A percentile compares a stretch with the other conserved stretches of the same genome.
phyloP scores from a whole-genome alignment of 2,888 invertebrate genomes.

The Philaethria dido region DNA sequence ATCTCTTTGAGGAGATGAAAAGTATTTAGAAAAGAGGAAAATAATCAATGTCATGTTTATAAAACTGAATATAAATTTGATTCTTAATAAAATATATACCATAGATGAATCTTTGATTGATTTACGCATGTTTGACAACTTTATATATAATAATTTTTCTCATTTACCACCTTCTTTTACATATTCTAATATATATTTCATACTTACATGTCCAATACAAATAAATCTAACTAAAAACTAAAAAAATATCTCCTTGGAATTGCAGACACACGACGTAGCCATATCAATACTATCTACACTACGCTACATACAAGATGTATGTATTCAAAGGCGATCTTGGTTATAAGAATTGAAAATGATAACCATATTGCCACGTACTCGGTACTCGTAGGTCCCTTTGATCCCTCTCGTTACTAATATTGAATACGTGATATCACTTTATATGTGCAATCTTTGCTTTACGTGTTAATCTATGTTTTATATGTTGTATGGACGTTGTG shows the following conservation, averaged over 20 bases:
- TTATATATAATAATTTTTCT: too few species aligned
- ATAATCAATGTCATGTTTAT: too few species aligned
- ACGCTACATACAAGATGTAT: constrained; percentile 29
- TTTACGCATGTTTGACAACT: too few species aligned
- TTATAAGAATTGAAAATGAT: constrained; percentile 44
- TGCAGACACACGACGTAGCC: constrained; percentile 14
- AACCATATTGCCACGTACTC: constrained; percentile 47
- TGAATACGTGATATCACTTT: constrained; percentile 53
- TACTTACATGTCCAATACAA: neutral
- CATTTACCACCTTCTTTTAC: too few species aligned
- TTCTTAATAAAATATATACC: too few species aligned
- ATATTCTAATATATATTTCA: neutral
- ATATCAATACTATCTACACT: constrained; percentile 26
- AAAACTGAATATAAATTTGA: too few species aligned
- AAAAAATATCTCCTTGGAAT: constrained; percentile 6
- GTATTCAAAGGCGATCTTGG: constrained; percentile 45
- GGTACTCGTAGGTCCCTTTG: constrained; percentile 47
- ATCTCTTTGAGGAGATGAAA: too few species aligned
- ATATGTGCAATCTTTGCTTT: constrained; percentile 33
- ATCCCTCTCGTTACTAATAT: constrained; percentile 55
- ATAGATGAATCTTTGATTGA: too few species aligned
- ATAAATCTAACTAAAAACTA: neutral
- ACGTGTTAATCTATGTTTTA: constrained; percentile 27
- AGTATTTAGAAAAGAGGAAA: too few species aligned
- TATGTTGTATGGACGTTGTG: neutral